A percentile compares a stretch with the other conserved stretches of the same genome.
phyloP scores from a whole-genome alignment of 2,888 invertebrate genomes.

The Physocephala rufipes region DNA sequence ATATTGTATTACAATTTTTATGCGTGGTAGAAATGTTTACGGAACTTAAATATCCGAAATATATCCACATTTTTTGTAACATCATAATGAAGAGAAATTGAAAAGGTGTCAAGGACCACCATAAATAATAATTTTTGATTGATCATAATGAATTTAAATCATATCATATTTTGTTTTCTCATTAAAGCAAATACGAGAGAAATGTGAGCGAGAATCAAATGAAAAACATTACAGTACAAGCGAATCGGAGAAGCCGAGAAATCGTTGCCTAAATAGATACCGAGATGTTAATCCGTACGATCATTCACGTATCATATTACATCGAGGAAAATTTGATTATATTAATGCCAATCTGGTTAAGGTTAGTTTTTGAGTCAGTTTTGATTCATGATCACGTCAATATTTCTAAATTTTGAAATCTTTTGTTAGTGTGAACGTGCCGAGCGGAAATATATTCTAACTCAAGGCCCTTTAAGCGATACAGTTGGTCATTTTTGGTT shows the following conservation, averaged over 20 bases:
- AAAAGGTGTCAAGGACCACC: no score
- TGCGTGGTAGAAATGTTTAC: no score
- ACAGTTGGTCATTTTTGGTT: slow-evolving; percentile 96
- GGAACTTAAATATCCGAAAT: no score
- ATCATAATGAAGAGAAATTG: no score
- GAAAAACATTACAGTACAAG: slow-evolving; percentile 68
- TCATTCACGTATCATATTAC: slow-evolving; percentile 85
- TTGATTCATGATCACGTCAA: background rate
- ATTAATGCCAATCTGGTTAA: slow-evolving; percentile 94
- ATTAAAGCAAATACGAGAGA: slow-evolving; percentile 76
- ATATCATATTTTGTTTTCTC: slow-evolving; percentile 1
- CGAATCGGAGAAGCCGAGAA: slow-evolving; percentile 62
- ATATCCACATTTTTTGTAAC: no score
- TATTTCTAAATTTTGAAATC: background rate
- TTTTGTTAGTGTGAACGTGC: slow-evolving; percentile 77
- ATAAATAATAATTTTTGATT: no score
- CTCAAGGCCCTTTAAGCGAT: slow-evolving; percentile 90
- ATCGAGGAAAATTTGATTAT: slow-evolving; percentile 81
- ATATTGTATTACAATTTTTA: no score
- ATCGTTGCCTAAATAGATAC: slow-evolving; percentile 84
- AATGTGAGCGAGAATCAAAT: slow-evolving; percentile 71
- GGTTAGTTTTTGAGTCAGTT: slow-evolving; percentile 67
- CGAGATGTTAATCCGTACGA: slow-evolving; percentile 96
- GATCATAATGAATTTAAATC: no score
- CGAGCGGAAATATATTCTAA: slow-evolving; percentile 88